A percentile compares a stretch with the other conserved stretches of the same genome.
Conservation (phyloP, 1,140 invertebrate species). For the Dinoponera quadriceps region DNA sequence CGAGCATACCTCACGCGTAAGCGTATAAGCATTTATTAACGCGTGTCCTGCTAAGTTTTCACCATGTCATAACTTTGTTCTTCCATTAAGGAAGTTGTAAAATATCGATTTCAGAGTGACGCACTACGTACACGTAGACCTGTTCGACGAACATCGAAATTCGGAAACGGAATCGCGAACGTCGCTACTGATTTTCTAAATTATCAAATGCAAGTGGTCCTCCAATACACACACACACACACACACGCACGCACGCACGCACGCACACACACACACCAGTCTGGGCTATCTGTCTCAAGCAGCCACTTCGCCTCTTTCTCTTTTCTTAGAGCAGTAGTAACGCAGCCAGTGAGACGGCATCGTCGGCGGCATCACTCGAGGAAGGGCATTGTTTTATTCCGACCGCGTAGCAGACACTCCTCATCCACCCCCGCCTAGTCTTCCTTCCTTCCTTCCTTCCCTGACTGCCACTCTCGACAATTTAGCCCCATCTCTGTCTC, state of each 20-base stretch:
- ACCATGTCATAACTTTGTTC: no score
- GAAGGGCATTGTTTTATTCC: conserved; percentile 84
- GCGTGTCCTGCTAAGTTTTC: no score
- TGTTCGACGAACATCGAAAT: neutral
- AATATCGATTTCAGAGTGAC: conserved; percentile 3
- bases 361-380: conserved; percentile 79
- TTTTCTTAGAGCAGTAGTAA: conserved; percentile 74
- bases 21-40: no score
- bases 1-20: no score
- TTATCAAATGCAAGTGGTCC: conserved; percentile 40
- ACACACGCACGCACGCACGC: conserved; percentile 25
- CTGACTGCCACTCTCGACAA: conserved; percentile 80
- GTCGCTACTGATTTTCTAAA: conserved; percentile 26
- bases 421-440: conserved; percentile 74
- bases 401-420: conserved; percentile 83
- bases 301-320: conserved; percentile 82
- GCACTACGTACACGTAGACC: neutral
- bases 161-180: conserved; percentile 26
- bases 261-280: conserved; percentile 43
- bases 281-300: conserved; percentile 81
- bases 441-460: conserved; percentile 56
- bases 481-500: conserved; percentile 74
- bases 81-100: neutral
- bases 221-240: conserved; percentile 10
- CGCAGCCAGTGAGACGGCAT: conserved; percentile 63